These are phyloP conservation scores for Agelas oroides DNA, from an alignment of 37 sponge, comb jelly and placozoan genomes.

Conservation along the genomic window DNA sequence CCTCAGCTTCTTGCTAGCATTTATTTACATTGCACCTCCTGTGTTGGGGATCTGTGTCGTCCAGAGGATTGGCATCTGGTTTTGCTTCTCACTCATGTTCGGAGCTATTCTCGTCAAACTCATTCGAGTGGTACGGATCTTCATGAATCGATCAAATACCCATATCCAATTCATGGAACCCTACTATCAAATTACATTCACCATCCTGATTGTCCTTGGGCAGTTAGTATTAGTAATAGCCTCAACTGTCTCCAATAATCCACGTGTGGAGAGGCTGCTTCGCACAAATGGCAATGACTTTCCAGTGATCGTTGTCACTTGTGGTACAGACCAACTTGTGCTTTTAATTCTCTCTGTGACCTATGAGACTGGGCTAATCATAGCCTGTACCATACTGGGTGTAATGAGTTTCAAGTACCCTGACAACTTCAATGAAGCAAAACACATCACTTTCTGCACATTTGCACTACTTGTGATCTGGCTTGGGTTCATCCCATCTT, in stretches of 20 bases:
- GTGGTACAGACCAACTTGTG: conserved; percentile 1
- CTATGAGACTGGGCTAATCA: conserved; percentile 47
- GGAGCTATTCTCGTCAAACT: conserved; percentile 73
- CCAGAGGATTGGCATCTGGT: conserved; percentile 50
- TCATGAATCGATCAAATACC: conserved; percentile 2
- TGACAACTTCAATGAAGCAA: conserved; percentile 59
- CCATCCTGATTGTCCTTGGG: conserved; percentile 37
- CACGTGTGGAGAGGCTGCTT: not conserved
- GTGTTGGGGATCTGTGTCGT: conserved; percentile 29
- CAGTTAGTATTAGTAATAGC: conserved; percentile 40
- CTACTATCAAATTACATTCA: conserved; percentile 54
- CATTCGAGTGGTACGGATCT: conserved; percentile 63
- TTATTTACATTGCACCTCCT: conserved; percentile 24
- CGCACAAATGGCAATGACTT: not conserved
- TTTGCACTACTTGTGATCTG: conserved; percentile 54
- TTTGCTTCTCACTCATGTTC: conserved; percentile 62
- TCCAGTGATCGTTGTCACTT: conserved; percentile 48
- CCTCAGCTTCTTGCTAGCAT: conserved; percentile 32
- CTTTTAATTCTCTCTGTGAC: conserved; percentile 14
- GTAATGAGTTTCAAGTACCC: conserved; percentile 44
- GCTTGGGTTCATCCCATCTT: conserved; percentile 49
- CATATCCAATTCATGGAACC: conserved; percentile 39
- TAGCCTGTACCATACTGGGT: conserved; percentile 45
- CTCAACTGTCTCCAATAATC: conserved; percentile 8
- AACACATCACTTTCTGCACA: conserved; percentile 42